Evolutionary conservation across 2,888 invertebrate species (phyloP).

Genomic region (Ctenicera cuprea): DNA sequence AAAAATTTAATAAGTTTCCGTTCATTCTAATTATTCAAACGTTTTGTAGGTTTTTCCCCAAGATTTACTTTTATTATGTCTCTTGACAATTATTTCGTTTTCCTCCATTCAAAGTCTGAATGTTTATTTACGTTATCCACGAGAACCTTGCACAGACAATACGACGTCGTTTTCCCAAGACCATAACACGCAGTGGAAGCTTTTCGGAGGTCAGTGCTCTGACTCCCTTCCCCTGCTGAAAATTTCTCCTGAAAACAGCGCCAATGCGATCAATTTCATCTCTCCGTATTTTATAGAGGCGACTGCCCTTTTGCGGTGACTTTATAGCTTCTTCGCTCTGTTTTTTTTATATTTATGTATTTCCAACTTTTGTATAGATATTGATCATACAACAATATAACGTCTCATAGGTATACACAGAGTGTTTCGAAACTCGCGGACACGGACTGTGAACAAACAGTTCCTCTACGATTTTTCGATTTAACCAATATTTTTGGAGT

Average conservation of each 20-base stretch:
- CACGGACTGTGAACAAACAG: too few species aligned
- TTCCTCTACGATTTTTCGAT: too few species aligned
- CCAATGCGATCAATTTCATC: constrained; percentile 23
- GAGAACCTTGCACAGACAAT: not conserved
- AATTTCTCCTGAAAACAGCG: constrained; percentile 19
- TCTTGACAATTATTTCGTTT: too few species aligned
- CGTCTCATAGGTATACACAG: too few species aligned
- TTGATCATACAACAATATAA: too few species aligned
- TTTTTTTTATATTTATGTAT: not conserved
- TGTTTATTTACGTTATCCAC: not conserved
- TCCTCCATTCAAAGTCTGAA: not conserved
- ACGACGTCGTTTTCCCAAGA: not conserved
- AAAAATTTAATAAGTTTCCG: too few species aligned
- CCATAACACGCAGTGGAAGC: not conserved
- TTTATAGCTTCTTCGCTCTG: not conserved
- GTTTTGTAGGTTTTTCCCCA: too few species aligned
- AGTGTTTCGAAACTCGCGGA: too few species aligned
- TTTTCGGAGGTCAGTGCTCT: constrained; percentile 22
- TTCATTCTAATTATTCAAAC: too few species aligned
- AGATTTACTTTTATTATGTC: too few species aligned
- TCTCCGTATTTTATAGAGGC: not conserved
- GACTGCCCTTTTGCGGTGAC: not conserved
- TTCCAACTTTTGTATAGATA: not conserved
- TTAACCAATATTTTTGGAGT: too few species aligned
- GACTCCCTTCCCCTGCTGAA: not conserved